Base-by-base conservation (phyloP, 1,140 invertebrate species). In the Drosophila virilis region DNA sequence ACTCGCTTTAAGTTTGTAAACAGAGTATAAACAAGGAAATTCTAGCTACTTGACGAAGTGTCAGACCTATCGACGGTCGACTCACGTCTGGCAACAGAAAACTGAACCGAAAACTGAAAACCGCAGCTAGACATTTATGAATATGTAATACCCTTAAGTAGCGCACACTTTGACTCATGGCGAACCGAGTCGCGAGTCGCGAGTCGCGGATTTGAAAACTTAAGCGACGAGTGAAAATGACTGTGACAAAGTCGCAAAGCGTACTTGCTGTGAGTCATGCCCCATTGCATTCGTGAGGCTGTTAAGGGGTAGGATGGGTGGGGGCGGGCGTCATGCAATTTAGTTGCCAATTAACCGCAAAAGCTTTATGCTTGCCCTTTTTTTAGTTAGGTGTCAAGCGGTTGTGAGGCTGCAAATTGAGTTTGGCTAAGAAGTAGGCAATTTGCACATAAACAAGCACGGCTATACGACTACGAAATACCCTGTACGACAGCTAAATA, bases 341-440 rank as follows among this genome's bases (percentile, higher is more conserved):
- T 88, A 78, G 62, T 75, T 73, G 78, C 50, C 62, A 76, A 86
- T 85, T 85, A 86, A 74, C 74, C 76, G 66, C 71, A 79, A 76
- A 80, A 78, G 75, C 72, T 73, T 85, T 84, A 52, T 52, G 76
- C 61, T 79, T 64, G 46, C 8, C 57, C 57, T 59, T 59, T 68
- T 28, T 40, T 59, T 28, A 28, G 28, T 15, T 38, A 55, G 38
- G 51, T 57, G 62, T 57, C 62, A 45, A 65, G 50, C n/a, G 10
- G 37, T 10, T 72, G 76, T 57, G 67, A 68, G 69, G 51, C 51
- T 77, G 78, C 46, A 74, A 68, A 81, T 8, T 46, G 57, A 45
- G 42, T 35, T 46, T 32, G 8, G 28, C 32, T 46, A 22, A 17
- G 32, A 43, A 35, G 13, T 46, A 45, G 13, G 32, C 10, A 46